Evolutionary conservation across 2,888 invertebrate species (phyloP).

Genomic region (Parapristionchus giblindavisi): DNA sequence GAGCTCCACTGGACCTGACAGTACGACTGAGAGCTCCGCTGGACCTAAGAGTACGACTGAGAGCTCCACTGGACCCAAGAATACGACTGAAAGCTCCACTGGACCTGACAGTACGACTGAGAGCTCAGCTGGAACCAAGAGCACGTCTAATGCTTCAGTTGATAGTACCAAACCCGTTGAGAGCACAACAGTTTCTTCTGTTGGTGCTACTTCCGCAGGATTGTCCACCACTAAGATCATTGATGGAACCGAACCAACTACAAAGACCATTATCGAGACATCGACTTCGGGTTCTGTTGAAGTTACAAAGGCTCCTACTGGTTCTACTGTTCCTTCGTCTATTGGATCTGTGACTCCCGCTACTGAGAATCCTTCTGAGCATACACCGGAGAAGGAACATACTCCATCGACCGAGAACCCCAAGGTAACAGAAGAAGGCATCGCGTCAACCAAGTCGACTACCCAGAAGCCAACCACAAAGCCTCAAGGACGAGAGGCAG

Average conservation of each 20-base stretch:
- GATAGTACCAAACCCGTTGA: background rate
- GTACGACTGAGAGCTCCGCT: background rate
- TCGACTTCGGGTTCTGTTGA: background rate
- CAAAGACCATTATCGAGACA: background rate
- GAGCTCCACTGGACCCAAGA: background rate
- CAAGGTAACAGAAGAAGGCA: background rate
- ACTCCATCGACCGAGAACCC: constrained; percentile 10
- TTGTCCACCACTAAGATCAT: too few relatives aligned
- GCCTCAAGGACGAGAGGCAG: background rate
- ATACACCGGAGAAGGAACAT: background rate
- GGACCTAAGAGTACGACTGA: background rate
- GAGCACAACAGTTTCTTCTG: background rate
- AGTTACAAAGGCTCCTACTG: background rate
- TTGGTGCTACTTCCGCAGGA: too few relatives aligned
- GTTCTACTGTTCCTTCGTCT: background rate
- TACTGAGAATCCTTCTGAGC: constrained; percentile 2
- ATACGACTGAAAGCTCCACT: background rate
- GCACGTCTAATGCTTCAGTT: background rate
- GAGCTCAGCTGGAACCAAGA: background rate
- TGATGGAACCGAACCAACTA: constrained; percentile 10
- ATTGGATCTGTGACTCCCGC: background rate
- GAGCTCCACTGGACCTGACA: background rate
- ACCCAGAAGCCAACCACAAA: background rate
- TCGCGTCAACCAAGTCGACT: background rate
- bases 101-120: background rate